These are phyloP conservation scores for Actenoides hombroni DNA, from an alignment of 2,113 vertebrate genomes.

Conservation along the genomic window DNA sequence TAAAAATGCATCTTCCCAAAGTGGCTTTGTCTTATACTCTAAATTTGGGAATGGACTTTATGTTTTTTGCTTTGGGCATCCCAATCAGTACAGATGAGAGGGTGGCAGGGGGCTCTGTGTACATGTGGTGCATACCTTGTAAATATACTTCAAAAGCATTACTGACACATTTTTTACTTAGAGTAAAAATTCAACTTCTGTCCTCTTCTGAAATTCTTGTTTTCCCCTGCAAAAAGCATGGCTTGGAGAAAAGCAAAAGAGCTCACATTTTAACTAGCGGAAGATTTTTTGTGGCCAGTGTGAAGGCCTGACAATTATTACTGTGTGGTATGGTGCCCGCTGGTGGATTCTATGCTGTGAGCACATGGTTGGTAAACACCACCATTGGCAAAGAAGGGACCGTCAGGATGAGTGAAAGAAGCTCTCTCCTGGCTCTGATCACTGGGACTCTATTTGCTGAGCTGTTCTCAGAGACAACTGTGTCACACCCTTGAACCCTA, in stretches of 20 bases:
- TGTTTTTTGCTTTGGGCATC: neutral
- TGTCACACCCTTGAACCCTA: neutral
- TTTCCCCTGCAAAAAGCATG: neutral
- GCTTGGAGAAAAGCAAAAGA: neutral
- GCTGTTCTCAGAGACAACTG: neutral
- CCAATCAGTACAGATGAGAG: neutral
- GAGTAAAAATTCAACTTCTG: neutral
- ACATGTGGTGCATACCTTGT: neutral
- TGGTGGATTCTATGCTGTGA: neutral
- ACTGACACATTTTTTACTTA: neutral
- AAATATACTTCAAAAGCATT: neutral
- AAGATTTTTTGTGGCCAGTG: neutral
- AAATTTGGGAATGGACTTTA: neutral
- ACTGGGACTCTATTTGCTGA: neutral
- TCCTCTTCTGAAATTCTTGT: neutral
- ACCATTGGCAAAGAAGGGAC: neutral
- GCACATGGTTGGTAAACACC: neutral
- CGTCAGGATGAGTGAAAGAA: neutral
- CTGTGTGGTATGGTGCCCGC: neutral
- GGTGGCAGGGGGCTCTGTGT: neutral
- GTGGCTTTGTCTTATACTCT: neutral
- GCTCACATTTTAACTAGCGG: neutral
- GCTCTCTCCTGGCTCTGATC: too few relatives aligned
- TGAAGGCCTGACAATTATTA: neutral
- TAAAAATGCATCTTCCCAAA: neutral